These are phyloP conservation scores for silkworm (Bombyx mori) DNA, from an alignment of 1,140 invertebrate genomes.

Conservation along the genomic window DNA sequence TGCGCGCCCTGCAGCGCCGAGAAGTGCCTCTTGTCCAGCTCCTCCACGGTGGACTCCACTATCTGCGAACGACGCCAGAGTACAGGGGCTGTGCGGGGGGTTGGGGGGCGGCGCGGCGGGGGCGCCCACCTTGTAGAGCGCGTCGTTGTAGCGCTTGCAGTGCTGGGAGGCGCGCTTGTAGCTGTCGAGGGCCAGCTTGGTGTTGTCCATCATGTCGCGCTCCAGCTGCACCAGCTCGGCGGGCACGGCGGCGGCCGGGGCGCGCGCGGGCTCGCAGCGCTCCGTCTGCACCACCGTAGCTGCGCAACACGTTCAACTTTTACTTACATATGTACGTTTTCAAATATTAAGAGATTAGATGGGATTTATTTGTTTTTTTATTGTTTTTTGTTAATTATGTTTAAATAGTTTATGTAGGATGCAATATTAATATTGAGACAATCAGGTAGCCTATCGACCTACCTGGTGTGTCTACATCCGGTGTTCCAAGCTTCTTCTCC, in stretches of 20 bases:
- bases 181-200: conserved; percentile 47
- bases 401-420: neutral
- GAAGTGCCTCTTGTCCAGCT: conserved; percentile 71
- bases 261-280: conserved; percentile 31
- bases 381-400: no score
- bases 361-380: no score
- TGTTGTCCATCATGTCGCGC: conserved; percentile 60
- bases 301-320: conserved; percentile 8
- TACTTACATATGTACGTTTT: neutral
- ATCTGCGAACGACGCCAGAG: conserved; percentile 41
- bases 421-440: neutral
- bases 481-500: conserved; percentile 35
- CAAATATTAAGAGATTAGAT: no score
- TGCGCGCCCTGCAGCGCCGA: conserved; percentile 72
- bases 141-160: conserved; percentile 41
- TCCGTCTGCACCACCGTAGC: conserved; percentile 50
- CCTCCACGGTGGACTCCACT: conserved; percentile 74
- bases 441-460: conserved; percentile 9
- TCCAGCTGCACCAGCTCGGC: conserved; percentile 56
- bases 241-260: conserved; percentile 32
- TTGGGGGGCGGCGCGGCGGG: neutral
- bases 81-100: neutral
- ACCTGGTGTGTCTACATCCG: conserved; percentile 44
- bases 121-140: conserved; percentile 36
- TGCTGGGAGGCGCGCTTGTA: conserved; percentile 40